Evolutionary conservation across 2,888 invertebrate species (phyloP).

Genomic region (Dorcus parallelipipedus): DNA sequence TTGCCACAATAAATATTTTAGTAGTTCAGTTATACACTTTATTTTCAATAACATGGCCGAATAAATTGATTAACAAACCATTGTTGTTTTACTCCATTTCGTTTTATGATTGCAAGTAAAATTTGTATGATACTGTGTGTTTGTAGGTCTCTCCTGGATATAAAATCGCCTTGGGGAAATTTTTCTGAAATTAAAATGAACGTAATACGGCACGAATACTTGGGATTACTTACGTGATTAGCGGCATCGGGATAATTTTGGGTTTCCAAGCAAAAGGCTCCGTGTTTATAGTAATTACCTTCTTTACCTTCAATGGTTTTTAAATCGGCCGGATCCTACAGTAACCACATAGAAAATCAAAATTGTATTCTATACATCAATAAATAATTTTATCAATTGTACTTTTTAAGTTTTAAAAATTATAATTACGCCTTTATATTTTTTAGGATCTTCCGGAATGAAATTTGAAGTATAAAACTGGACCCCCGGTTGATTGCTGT

Average conservation of each 20-base stretch:
- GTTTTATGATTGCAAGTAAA: slow-evolving; percentile 24
- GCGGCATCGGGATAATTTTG: slow-evolving; percentile 91
- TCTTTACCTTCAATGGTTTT: slow-evolving; percentile 63
- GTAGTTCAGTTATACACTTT: background rate
- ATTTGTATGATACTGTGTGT: slow-evolving; percentile 52
- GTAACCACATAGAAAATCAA: slow-evolving; percentile 2
- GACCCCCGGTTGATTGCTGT: slow-evolving; percentile 84
- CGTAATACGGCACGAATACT: background rate
- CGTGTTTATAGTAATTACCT: slow-evolving; percentile 70
- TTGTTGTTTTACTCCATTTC: background rate
- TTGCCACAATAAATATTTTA: slow-evolving; percentile 17
- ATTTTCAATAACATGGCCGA: background rate
- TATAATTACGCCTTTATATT: slow-evolving; percentile 27
- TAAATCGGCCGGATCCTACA: slow-evolving; percentile 19
- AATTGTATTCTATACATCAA: background rate
- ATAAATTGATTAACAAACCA: background rate
- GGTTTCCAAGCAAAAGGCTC: slow-evolving; percentile 84
- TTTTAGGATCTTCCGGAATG: slow-evolving; percentile 57
- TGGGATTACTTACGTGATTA: slow-evolving; percentile 63
- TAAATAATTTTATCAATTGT: no score
- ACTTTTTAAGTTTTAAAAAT: background rate
- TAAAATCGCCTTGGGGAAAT: slow-evolving; percentile 72
- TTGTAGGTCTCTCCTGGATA: slow-evolving; percentile 70
- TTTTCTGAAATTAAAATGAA: slow-evolving; percentile 54
- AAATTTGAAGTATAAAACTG: slow-evolving; percentile 85